A percentile compares a stretch with the other conserved stretches of the same genome.
Conservation (phyloP, 2,797 vertebrate species). For the Crax fasciolata region DNA sequence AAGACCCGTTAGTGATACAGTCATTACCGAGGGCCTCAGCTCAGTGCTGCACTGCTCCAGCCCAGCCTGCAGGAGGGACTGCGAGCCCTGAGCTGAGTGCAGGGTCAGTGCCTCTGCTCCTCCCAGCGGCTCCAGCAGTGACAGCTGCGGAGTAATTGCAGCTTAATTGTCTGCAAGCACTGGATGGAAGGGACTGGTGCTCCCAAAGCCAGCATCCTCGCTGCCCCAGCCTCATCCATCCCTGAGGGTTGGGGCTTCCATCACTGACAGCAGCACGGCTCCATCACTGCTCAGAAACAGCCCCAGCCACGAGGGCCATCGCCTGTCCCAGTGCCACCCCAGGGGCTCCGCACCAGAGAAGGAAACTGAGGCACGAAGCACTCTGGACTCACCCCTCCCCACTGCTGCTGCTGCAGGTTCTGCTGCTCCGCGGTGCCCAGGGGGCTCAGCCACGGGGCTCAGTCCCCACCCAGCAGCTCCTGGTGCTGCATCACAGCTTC, state of each 20-base stretch:
- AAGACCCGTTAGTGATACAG: slow-evolving; percentile 29
- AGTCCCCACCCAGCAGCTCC: no score
- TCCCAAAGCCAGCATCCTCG: rapidly evolving
- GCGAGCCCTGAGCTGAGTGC: neutral
- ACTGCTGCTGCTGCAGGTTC: rapidly evolving
- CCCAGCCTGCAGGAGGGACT: no score
- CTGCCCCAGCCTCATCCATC: neutral
- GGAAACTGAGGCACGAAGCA: neutral
- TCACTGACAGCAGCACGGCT: no score
- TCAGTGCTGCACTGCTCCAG: no score
- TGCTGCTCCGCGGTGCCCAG: rapidly evolving
- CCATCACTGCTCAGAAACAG: no score
- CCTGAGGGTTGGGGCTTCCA: no score
- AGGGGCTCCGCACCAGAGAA: neutral
- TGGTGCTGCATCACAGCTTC: no score
- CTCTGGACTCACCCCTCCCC: neutral
- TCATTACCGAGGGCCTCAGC: neutral
- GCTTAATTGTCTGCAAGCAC: slow-evolving; percentile 49
- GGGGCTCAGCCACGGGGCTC: neutral
- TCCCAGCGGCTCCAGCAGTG: slow-evolving; percentile 33
- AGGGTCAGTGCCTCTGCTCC: neutral
- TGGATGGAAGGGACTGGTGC: no score
- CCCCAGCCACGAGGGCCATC: no score
- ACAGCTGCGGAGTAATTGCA: slow-evolving; percentile 54
- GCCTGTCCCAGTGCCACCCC: neutral